Base-by-base conservation (phyloP, 2,888 invertebrate genomes). In the Drosophila nigricruria region DNA sequence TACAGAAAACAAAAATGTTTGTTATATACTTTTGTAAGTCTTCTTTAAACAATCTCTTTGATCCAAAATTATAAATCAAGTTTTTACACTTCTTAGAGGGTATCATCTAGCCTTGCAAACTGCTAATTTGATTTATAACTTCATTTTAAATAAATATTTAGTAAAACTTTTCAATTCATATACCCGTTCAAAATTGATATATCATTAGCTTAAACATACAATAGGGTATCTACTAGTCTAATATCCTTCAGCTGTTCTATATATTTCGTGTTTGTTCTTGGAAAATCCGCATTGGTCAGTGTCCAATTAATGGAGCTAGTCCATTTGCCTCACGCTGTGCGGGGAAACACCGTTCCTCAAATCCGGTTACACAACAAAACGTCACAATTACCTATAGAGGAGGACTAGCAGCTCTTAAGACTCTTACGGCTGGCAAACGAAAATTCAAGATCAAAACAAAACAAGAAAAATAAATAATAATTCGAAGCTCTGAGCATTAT, bases 401-500 rank as follows among this genome's bases (percentile, higher is more conserved):
- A 40, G 27, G 45, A 43, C 18, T 23, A 42, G 25, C 42, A 42
- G 25, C 42, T 23, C 32, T 36, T 45, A 10, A 58, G 20, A 57
- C 38, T n/a, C 25, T 25, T 18, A 14, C 34, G 16, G 16, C 23
- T 25, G 32, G 18, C 30, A 34, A 34, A 43, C 43, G 43, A 50
- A 61, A 77, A 50, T 36, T 73, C 57, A 50, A 77, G 77, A 73
- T 69, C 61, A 58, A 61, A 30, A 65, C 59, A 59, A 67, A 66
- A 36, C 47, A 47, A 30, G 30, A 27, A 5, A 47, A 9, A 47
- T 62, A 50, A 77, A 60, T 45, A 65, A 65, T 34, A 49, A 43
- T 23, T 47, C 45, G n/a, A 53, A 47, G 45, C 66, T 1, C 16
- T 59, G 45, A 45, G 45, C 56, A 50, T 56, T 38, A 57, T 73